Conservation (phyloP, 2,797 vertebrate genomes). For the Lagocephalus sceleratus region DNA sequence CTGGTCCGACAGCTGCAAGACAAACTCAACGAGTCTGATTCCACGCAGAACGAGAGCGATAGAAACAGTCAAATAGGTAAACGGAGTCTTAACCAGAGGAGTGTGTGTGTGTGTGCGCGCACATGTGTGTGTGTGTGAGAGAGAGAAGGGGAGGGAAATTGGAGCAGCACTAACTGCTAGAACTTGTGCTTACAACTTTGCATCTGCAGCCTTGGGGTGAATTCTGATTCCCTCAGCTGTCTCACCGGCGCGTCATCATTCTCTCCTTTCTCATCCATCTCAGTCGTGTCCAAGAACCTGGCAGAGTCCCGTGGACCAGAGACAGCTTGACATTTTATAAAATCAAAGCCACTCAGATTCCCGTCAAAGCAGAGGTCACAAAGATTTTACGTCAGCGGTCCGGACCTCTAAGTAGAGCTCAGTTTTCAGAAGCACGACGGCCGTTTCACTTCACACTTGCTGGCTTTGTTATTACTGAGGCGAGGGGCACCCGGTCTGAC, state of each 20-base stretch:
- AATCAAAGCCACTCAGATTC: slow-evolving; percentile 28
- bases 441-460: slow-evolving; percentile 22
- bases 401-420: slow-evolving; percentile 40
- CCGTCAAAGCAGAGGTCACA: slow-evolving; percentile 37
- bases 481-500: slow-evolving; percentile 34
- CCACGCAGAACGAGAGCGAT: slow-evolving; percentile 84
- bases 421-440: slow-evolving; percentile 44
- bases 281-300: slow-evolving; percentile 5
- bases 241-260: background rate
- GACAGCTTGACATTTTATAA: slow-evolving; percentile 21
- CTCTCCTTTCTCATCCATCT: slow-evolving; percentile 3
- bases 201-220: slow-evolving; percentile 8
- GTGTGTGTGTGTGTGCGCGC: background rate
- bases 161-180: background rate
- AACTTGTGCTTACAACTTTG: slow-evolving; percentile 22
- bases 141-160: background rate
- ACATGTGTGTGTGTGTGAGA: too few relatives aligned
- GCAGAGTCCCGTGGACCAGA: slow-evolving; percentile 10
- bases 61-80: slow-evolving; percentile 89
- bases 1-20: slow-evolving; percentile 89
- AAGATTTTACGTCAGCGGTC: slow-evolving; percentile 36
- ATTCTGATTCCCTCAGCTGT: slow-evolving; percentile 6
- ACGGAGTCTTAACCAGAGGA: background rate
- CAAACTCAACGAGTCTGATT: slow-evolving; percentile 87
- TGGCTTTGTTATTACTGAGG: slow-evolving; percentile 12